Conservation (phyloP, 2,797 vertebrate species). For the Rhinogobio ventralis region DNA sequence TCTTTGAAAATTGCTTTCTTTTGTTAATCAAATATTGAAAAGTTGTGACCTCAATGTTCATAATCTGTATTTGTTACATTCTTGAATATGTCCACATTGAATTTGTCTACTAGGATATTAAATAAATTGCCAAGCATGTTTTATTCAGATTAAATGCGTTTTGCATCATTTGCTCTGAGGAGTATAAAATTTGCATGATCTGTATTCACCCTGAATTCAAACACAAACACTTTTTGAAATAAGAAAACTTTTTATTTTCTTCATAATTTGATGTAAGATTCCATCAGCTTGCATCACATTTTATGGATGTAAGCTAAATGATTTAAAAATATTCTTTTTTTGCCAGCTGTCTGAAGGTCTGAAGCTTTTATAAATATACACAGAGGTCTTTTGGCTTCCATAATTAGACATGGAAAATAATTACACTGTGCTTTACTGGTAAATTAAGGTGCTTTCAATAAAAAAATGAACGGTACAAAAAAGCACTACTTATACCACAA, state of each 20-base stretch:
- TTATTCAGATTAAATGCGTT: slow-evolving; percentile 16
- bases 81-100: slow-evolving; percentile 44
- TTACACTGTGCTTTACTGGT: slow-evolving; percentile 36
- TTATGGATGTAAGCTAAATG: slow-evolving; percentile 43
- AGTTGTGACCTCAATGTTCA: slow-evolving; percentile 45
- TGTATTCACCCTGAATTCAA: slow-evolving; percentile 13
- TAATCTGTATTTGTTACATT: slow-evolving; percentile 33
- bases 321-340: neutral
- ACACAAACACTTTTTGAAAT: slow-evolving; percentile 17
- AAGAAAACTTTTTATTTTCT: slow-evolving; percentile 43
- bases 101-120: slow-evolving; percentile 35
- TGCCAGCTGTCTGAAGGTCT: slow-evolving; percentile 23
- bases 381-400: slow-evolving; percentile 36
- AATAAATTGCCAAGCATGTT: slow-evolving; percentile 48
- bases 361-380: slow-evolving; percentile 33
- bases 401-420: slow-evolving; percentile 32
- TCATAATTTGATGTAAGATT: slow-evolving; percentile 28
- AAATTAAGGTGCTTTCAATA: slow-evolving; percentile 72
- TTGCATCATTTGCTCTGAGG: slow-evolving; percentile 5
- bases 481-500: slow-evolving; percentile 51
- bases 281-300: slow-evolving; percentile 51
- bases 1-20: slow-evolving; percentile 29
- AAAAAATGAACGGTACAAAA: slow-evolving; percentile 49
- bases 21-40: slow-evolving; percentile 36
- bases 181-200: neutral